These are phyloP conservation scores for Geophilus truncorum DNA, from an alignment of 2,888 invertebrate species.

Conservation along the genomic window DNA sequence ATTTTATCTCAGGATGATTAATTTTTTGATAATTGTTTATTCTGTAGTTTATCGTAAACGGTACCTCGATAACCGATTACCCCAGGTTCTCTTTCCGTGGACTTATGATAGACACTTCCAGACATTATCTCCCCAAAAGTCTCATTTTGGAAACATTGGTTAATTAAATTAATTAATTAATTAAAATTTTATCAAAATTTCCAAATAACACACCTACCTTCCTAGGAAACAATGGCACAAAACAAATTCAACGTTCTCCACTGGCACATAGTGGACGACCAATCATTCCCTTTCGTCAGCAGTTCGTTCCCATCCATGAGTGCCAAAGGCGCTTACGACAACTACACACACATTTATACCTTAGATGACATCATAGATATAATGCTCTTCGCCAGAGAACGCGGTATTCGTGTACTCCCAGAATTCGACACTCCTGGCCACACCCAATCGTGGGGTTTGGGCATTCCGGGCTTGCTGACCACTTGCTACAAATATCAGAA, in stretches of 20 bases:
- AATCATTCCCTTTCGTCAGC: constrained; percentile 85
- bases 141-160: constrained; percentile 55
- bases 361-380: constrained; percentile 60
- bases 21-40: constrained; percentile 32
- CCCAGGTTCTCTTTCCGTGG: constrained; percentile 87
- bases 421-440: constrained; percentile 92
- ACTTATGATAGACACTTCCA: constrained; percentile 78
- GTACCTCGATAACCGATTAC: constrained; percentile 65
- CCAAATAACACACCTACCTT: background rate
- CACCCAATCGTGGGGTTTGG: constrained; percentile 78
- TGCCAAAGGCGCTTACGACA: constrained; percentile 61
- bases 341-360: constrained; percentile 60
- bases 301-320: constrained; percentile 58
- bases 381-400: constrained; percentile 67
- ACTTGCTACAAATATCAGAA: constrained; percentile 57
- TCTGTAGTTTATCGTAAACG: constrained; percentile 62
- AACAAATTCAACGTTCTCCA: constrained; percentile 91
- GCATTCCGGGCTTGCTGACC: constrained; percentile 67
- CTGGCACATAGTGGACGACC: constrained; percentile 93
- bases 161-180: constrained; percentile 30
- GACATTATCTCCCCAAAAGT: constrained; percentile 73
- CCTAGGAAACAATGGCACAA: constrained; percentile 76
- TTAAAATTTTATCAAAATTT: background rate
- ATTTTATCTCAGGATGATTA: background rate
- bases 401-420: constrained; percentile 80